Conservation (phyloP, 2,888 invertebrate genomes). For the Drosophila ezoana region DNA sequence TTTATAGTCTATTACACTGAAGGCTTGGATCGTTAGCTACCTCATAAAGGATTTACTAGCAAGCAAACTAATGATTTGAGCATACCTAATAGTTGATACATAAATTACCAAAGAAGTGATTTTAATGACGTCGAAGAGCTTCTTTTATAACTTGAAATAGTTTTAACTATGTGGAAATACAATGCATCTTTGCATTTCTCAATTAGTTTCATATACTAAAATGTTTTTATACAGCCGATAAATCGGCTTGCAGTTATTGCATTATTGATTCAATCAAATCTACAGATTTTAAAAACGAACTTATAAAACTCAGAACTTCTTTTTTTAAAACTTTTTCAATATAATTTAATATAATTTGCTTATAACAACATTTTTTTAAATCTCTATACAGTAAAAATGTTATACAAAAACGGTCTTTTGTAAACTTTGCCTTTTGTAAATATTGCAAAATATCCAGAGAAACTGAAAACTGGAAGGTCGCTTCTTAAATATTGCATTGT, state of each 20-base stretch:
- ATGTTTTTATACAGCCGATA: no score
- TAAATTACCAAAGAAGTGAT: conserved; percentile 4
- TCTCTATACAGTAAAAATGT: no score
- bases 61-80: neutral
- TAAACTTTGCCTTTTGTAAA: neutral
- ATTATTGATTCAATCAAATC: no score
- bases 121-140: neutral
- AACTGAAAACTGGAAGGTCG: conserved; percentile 16
- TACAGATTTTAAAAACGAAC: neutral
- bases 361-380: no score
- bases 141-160: neutral
- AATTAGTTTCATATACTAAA: neutral
- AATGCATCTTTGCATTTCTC: neutral
- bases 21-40: conserved; percentile 18
- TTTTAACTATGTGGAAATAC: neutral
- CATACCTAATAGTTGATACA: neutral
- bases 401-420: no score
- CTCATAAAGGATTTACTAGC: conserved; percentile 16
- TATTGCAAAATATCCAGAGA: neutral
- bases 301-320: no score
- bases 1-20: conserved; percentile 19
- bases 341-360: no score
- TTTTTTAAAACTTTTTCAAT: neutral
- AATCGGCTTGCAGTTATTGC: no score
- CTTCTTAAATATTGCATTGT: neutral